Conservation (phyloP, 2,888 invertebrate genomes). For the Epistrophella euchroma region DNA sequence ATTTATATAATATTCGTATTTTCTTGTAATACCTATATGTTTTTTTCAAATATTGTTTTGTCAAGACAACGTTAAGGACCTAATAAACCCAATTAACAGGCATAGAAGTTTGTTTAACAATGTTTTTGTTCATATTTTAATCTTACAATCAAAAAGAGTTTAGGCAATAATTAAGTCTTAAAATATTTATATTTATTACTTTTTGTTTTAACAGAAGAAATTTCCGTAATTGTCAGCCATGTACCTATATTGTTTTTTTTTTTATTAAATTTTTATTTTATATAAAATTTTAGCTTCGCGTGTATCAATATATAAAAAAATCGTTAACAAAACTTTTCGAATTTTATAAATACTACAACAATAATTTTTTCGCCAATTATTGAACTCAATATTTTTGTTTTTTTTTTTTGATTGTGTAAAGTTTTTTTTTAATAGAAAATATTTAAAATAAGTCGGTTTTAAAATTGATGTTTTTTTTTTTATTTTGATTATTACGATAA, state of each 20-base stretch:
- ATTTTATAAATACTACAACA: constrained; percentile 53
- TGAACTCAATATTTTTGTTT: constrained; percentile 26
- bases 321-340: constrained; percentile 35
- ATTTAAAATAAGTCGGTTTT: constrained; percentile 67
- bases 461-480: constrained; percentile 59
- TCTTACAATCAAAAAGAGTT: constrained; percentile 55
- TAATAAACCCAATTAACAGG: constrained; percentile 34
- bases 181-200: constrained; percentile 58
- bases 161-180: constrained; percentile 70
- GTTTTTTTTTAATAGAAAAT: constrained; percentile 53
- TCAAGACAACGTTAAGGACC: constrained; percentile 35
- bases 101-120: constrained; percentile 21
- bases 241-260: constrained; percentile 22
- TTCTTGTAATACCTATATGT: constrained; percentile 15
- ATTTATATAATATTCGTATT: constrained; percentile 23
- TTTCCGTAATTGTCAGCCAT: constrained; percentile 53
- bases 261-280: constrained; percentile 28
- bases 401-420: constrained; percentile 36
- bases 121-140: constrained; percentile 38
- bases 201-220: constrained; percentile 50
- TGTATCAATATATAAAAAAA: constrained; percentile 49
- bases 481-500: constrained; percentile 69
- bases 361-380: constrained; percentile 65
- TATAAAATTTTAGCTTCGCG: constrained; percentile 57
- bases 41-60: constrained; percentile 17